phyloP scores from a whole-genome alignment of 2,797 vertebrate genomes.

The Champsocephalus gunnari region DNA sequence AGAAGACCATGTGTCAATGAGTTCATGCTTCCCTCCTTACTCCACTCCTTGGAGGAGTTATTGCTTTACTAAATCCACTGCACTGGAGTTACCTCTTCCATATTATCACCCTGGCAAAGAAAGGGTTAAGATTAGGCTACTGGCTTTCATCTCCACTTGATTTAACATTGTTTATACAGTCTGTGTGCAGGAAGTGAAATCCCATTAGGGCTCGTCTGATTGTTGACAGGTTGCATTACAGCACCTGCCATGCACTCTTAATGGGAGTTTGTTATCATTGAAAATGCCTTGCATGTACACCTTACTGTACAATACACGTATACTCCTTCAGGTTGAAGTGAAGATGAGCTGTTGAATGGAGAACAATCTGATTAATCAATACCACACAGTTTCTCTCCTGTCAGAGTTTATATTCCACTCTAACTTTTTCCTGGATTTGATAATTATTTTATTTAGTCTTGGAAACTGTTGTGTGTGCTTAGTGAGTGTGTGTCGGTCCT shows the following conservation, averaged over 20 bases:
- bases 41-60: slow-evolving; percentile 10
- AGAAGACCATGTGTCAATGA: slow-evolving; percentile 59
- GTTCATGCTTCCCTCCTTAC: slow-evolving; percentile 49
- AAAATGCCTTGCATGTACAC: slow-evolving; percentile 15
- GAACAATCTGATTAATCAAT: slow-evolving; percentile 27
- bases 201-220: slow-evolving; percentile 43
- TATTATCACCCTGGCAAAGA: slow-evolving; percentile 3
- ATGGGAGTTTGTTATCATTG: slow-evolving; percentile 20
- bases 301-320: not conserved
- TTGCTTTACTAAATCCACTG: slow-evolving; percentile 7
- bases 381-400: slow-evolving; percentile 15
- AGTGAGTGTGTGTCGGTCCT: slow-evolving; percentile 43
- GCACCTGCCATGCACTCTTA: slow-evolving; percentile 39
- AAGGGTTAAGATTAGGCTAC: slow-evolving; percentile 43
- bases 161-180: slow-evolving; percentile 56
- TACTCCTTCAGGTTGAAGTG: not conserved
- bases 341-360: slow-evolving; percentile 6
- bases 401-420: slow-evolving; percentile 39
- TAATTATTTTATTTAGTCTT: slow-evolving; percentile 78
- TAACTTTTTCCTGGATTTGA: slow-evolving; percentile 70
- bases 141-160: slow-evolving; percentile 50
- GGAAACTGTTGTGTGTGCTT: slow-evolving; percentile 30
- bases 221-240: slow-evolving; percentile 26
- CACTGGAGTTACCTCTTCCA: not conserved
- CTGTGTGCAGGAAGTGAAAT: slow-evolving; percentile 53